phyloP scores from a whole-genome alignment of 2,113 vertebrate genomes.

The Channa argus region DNA sequence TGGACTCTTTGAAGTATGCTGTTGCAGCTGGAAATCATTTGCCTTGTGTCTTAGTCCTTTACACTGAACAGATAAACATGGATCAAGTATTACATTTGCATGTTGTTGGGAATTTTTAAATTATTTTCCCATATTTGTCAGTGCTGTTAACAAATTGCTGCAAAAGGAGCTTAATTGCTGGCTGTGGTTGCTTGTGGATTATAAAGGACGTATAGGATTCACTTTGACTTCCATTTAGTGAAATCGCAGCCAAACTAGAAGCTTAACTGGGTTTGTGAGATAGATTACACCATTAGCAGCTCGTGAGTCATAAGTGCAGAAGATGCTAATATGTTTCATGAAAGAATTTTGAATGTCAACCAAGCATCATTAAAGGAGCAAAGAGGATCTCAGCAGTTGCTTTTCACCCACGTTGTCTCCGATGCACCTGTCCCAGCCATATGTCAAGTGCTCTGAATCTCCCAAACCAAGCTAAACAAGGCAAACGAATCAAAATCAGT shows the following conservation, averaged over 20 bases:
- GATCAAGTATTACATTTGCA: constrained; percentile 70
- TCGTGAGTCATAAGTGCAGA: constrained; percentile 21
- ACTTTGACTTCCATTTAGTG: constrained; percentile 33
- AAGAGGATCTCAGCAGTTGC: constrained; percentile 59
- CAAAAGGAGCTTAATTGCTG: constrained; percentile 60
- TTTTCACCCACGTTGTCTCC: constrained; percentile 48
- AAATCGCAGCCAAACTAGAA: constrained; percentile 21
- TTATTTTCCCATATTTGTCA: constrained; percentile 51
- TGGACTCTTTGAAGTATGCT: constrained; percentile 72
- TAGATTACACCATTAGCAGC: constrained; percentile 24
- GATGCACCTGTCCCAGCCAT: constrained; percentile 70
- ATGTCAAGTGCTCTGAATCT: constrained; percentile 61
- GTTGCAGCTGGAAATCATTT: constrained; percentile 71
- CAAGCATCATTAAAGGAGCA: constrained; percentile 43
- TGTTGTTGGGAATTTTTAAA: constrained; percentile 32
- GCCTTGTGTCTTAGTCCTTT: constrained; percentile 68
- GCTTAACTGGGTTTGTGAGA: constrained; percentile 37
- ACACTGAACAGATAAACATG: constrained; percentile 66
- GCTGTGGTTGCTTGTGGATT: constrained; percentile 36
- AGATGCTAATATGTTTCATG: constrained; percentile 44
- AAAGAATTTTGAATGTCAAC: constrained; percentile 63
- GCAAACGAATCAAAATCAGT: constrained; percentile 60
- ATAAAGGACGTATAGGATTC: constrained; percentile 25
- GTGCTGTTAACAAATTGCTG: constrained; percentile 60
- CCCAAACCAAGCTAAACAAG: constrained; percentile 63